phyloP scores from a whole-genome alignment of 1,140 invertebrate species.

The Panulirus ornatus region DNA sequence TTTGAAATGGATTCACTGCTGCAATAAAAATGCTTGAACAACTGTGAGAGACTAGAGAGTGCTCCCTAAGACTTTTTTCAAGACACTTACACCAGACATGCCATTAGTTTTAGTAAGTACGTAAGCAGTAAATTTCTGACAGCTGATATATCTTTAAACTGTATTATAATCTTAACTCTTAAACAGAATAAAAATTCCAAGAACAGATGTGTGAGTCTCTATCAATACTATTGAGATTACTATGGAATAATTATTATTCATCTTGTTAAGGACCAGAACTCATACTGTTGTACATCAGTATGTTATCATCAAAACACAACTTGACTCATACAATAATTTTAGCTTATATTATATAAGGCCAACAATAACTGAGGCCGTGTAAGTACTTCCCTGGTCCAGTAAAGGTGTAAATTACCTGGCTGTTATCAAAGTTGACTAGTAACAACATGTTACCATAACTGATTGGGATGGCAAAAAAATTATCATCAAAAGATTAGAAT shows the following conservation, averaged over 20 bases:
- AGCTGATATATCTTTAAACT: background rate
- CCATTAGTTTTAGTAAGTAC: constrained; percentile 3
- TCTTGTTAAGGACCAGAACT: background rate
- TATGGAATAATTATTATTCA: background rate
- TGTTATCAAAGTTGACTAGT: background rate
- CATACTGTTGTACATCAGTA: background rate
- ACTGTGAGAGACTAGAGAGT: constrained; percentile 45
- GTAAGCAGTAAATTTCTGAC: background rate
- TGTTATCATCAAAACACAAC: background rate
- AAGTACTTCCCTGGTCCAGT: background rate
- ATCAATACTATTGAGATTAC: background rate
- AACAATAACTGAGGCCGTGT: background rate
- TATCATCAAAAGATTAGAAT: background rate
- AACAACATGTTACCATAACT: background rate
- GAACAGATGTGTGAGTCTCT: background rate
- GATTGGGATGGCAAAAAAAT: background rate
- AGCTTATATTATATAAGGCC: too few relatives aligned
- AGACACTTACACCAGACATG: too few relatives aligned
- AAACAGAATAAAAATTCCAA: background rate
- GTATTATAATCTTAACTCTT: background rate
- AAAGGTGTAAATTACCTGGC: background rate
- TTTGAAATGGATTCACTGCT: constrained; percentile 34
- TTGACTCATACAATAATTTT: too few relatives aligned
- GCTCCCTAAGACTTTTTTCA: too few relatives aligned
- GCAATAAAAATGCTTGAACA: constrained; percentile 12